Evolutionary conservation across 2,888 invertebrate species (phyloP).

Genomic region (Caenorhabditis zanzibari): DNA sequence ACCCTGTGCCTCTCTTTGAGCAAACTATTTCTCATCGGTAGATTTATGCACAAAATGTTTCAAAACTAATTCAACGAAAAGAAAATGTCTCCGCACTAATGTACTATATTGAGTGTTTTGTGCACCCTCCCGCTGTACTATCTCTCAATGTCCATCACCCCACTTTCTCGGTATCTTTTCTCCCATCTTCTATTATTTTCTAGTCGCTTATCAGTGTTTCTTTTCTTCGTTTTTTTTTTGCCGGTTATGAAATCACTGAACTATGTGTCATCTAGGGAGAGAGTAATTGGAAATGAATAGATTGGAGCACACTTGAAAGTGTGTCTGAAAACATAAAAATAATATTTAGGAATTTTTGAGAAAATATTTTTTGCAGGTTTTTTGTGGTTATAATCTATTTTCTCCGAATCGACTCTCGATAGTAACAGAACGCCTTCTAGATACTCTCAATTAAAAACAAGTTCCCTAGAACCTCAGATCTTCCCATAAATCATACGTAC

Average conservation of each 20-base stretch:
- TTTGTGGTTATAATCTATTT: too few species aligned
- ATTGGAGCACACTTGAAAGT: background rate
- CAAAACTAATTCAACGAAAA: background rate
- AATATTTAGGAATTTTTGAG: background rate
- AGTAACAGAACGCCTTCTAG: too few species aligned
- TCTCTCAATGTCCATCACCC: constrained; percentile 7
- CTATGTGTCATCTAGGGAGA: constrained; percentile 3
- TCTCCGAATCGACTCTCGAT: too few species aligned
- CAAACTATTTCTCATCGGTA: constrained; percentile 7
- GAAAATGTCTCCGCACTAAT: background rate
- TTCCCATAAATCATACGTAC: too few species aligned
- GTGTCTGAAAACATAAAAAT: background rate
- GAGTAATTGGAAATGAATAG: background rate
- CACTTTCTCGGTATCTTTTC: background rate
- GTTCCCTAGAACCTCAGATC: too few species aligned
- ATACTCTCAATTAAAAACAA: too few species aligned
- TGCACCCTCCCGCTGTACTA: constrained; percentile 9
- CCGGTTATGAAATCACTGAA: background rate
- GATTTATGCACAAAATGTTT: background rate
- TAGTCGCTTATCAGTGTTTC: constrained; percentile 1
- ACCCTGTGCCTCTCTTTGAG: constrained; percentile 16
- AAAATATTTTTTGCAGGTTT: too few species aligned
- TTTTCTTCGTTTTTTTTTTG: constrained; percentile 14
- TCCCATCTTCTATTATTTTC: background rate
- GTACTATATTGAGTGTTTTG: constrained; percentile 39